These are phyloP conservation scores for Cladopsammia gracilis DNA, from an alignment of 64 coral and sea anemone genomes.

Conservation along the genomic window DNA sequence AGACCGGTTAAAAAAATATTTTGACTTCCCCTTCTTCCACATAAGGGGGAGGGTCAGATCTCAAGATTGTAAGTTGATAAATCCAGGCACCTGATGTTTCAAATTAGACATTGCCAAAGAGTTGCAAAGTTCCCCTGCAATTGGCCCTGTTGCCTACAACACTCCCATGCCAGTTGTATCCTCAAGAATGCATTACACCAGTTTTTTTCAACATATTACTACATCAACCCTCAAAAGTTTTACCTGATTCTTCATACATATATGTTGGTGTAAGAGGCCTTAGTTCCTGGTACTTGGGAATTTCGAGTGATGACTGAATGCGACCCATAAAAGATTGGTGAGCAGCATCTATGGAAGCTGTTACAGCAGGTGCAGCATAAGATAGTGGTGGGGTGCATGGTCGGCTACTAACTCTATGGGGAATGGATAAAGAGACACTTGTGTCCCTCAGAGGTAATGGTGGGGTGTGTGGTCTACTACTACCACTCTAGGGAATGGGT, in stretches of 20 bases:
- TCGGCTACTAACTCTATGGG: neutral
- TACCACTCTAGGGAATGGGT: neutral
- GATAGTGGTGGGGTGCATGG: neutral
- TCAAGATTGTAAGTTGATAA: too few relatives aligned
- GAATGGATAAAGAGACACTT: neutral
- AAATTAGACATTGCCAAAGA: too few relatives aligned
- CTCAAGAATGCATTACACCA: too few relatives aligned
- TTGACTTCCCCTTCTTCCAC: too few relatives aligned
- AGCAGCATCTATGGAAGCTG: neutral
- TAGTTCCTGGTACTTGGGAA: slow-evolving; percentile 46
- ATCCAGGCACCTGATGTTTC: too few relatives aligned
- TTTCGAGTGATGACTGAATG: slow-evolving; percentile 3
- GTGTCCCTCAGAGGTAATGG: neutral
- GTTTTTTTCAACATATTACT: too few relatives aligned
- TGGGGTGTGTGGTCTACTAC: neutral
- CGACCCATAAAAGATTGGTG: slow-evolving; percentile 25
- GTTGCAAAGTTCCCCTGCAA: too few relatives aligned
- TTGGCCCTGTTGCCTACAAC: too few relatives aligned
- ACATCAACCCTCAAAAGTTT: slow-evolving; percentile 6
- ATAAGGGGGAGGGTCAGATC: too few relatives aligned
- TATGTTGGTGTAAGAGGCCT: slow-evolving; percentile 51
- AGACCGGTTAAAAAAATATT: too few relatives aligned
- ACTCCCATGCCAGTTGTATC: too few relatives aligned
- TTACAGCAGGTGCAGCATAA: neutral
- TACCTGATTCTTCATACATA: slow-evolving; percentile 38